Conservation (phyloP, 2,113 vertebrate species). For the Bostrychus sinensis region DNA sequence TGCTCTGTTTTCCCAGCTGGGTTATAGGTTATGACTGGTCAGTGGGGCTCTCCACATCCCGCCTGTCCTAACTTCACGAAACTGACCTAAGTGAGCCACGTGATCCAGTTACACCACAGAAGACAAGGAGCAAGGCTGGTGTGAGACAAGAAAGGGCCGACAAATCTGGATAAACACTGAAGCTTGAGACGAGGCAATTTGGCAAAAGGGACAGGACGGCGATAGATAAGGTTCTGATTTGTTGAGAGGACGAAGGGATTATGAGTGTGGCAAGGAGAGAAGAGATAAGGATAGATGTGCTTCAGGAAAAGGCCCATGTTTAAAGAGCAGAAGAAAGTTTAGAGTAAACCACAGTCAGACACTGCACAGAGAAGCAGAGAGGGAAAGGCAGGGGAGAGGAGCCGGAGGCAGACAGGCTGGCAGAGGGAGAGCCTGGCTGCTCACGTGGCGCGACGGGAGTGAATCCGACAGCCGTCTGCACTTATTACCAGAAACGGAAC, state of each 20-base stretch:
- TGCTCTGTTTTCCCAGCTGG: constrained; percentile 21
- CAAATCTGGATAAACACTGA: constrained; percentile 37
- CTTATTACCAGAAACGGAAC: constrained; percentile 75
- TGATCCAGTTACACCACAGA: constrained; percentile 45
- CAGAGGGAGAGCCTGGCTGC: constrained; percentile 54
- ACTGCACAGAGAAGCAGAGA: constrained; percentile 29
- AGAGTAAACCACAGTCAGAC: constrained; percentile 45
- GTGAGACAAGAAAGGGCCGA: constrained; percentile 20
- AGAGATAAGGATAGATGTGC: constrained; percentile 60
- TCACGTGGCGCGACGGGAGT: constrained; percentile 68
- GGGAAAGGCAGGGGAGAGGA: constrained; percentile 49
- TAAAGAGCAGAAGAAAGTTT: constrained; percentile 17
- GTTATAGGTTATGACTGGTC: constrained; percentile 55
- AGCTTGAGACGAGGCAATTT: constrained; percentile 54
- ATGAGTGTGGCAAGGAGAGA: constrained; percentile 55
- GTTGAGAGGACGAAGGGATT: constrained; percentile 64
- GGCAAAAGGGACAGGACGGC: constrained; percentile 49
- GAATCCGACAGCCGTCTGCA: constrained; percentile 76
- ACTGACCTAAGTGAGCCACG: constrained; percentile 30
- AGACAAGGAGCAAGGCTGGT: constrained; percentile 31
- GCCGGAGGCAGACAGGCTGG: constrained; percentile 58
- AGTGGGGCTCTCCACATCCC: constrained; percentile 25
- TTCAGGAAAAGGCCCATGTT: constrained; percentile 38
- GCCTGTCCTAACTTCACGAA: constrained; percentile 20
- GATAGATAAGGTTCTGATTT: constrained; percentile 70